Evolutionary conservation across 2,113 vertebrate genomes (phyloP).

Genomic region (Rutilus rutilus): DNA sequence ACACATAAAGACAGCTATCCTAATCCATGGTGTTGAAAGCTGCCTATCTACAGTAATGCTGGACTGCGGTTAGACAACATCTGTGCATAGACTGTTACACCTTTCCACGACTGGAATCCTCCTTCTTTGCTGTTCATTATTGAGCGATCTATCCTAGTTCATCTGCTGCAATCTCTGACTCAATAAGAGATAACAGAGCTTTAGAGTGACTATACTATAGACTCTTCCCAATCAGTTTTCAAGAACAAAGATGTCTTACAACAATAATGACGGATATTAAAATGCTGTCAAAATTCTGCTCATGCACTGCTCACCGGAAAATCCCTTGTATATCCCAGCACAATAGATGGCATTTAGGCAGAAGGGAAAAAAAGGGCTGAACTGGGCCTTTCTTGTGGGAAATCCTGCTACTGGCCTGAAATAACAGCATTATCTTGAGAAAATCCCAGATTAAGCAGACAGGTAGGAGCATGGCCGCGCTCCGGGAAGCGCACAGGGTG

Average conservation of each 20-base stretch:
- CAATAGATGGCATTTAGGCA: constrained; percentile 55
- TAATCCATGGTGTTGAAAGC: constrained; percentile 67
- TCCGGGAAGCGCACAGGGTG: constrained; percentile 82
- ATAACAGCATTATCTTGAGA: constrained; percentile 88
- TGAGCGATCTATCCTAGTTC: not conserved
- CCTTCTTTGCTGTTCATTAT: constrained; percentile 10
- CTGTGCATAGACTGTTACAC: not conserved
- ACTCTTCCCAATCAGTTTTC: constrained; percentile 8
- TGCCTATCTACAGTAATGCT: constrained; percentile 53
- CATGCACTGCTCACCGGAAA: constrained; percentile 44
- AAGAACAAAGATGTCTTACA: constrained; percentile 44
- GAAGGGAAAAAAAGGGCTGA: constrained; percentile 27
- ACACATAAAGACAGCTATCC: constrained; percentile 67
- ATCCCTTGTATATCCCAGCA: constrained; percentile 52
- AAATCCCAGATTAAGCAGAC: constrained; percentile 90
- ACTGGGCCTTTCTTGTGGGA: constrained; percentile 72
- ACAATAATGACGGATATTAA: constrained; percentile 42
- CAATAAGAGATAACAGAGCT: not conserved
- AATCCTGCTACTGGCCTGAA: constrained; percentile 82
- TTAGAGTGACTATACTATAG: constrained; percentile 22
- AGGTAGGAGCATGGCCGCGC: constrained; percentile 82
- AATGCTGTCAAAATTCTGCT: constrained; percentile 56
- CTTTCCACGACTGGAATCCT: not conserved
- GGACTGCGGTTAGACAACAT: not conserved
- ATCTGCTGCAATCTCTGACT: constrained; percentile 10